Conservation (phyloP, 2,113 vertebrate genomes). For the Gavialis gangeticus region DNA sequence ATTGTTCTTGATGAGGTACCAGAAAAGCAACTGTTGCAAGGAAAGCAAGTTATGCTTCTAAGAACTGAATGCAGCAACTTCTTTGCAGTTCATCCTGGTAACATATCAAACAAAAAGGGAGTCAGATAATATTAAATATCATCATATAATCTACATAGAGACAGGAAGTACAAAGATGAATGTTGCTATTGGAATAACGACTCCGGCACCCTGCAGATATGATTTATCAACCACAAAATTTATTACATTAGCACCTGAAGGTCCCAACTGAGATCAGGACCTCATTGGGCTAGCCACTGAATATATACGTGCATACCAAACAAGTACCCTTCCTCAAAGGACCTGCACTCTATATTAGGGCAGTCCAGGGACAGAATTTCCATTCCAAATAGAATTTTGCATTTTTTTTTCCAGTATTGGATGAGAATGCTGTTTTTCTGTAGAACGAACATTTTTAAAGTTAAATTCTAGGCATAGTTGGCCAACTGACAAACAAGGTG, state of each 20-base stretch:
- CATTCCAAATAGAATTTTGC: background rate
- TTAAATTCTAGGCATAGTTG: background rate
- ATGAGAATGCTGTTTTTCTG: background rate
- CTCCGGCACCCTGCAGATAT: background rate
- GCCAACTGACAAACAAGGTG: background rate
- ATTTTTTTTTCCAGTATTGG: background rate
- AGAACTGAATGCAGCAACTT: background rate
- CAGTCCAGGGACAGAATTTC: background rate
- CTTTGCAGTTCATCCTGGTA: background rate
- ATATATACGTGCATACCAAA: background rate
- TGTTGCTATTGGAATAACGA: background rate
- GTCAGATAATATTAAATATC: background rate
- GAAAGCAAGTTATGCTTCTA: background rate
- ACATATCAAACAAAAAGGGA: background rate
- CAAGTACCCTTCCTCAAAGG: rapidly evolving
- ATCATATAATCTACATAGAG: background rate
- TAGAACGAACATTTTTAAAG: background rate
- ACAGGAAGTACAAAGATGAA: background rate
- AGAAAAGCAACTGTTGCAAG: background rate
- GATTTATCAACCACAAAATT: background rate
- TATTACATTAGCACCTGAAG: background rate
- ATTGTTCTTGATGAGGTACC: background rate
- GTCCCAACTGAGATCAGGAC: background rate
- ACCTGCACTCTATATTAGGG: background rate
- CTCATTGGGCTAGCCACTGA: background rate